Evolutionary conservation across 2,797 vertebrate genomes (phyloP), one percentile per base, ranked within the genome.

Genomic region (Spondyliosoma cantharus): DNA sequence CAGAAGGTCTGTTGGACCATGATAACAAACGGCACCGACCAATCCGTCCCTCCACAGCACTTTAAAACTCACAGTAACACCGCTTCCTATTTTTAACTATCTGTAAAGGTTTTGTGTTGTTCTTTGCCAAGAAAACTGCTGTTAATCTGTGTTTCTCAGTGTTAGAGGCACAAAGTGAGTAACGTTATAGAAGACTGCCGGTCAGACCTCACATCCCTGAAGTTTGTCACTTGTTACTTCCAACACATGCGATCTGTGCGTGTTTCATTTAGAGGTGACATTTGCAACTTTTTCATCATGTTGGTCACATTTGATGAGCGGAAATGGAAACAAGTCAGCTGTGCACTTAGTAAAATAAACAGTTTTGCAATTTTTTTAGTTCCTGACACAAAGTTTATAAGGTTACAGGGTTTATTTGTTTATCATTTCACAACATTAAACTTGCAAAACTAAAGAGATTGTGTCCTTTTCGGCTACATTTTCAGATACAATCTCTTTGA

Each of bases 1-100:
- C 6, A 48, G 64, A 68, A 25, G 13, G 76, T 74, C 83, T 91
- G 90, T 27, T 67, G 76, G 65, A 50, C 50, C 0, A 13, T 81
- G 90, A 93, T 92, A 92, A 90, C 79, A 61, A 56, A 54, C 27
- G 3, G 5, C 60, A 52, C 61, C 37, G 65, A 80, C 70, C 22
- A 65, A 58, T 60, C 75, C 11, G 6, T 57, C 59, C 63, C 43
- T 46, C 42, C 1, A 2, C 52, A 42, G 57, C 27, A 1, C 79
- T 70, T 67, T 27, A 49, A 67, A 52, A 48, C 67, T 32, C 54
- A 24, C 37, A 24, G 15, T 52, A 37, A 72, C 16, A 9, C 37
- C 13, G 24, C n/a, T 42, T 61, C 56, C 9, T 14, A 24, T 46
- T 37, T 37, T 37, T 37, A 37, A 37, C 32, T 37, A 9, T 37